These are phyloP conservation scores for Porphyrio hochstetteri DNA, from an alignment of 2,113 vertebrate species.

Conservation along the genomic window DNA sequence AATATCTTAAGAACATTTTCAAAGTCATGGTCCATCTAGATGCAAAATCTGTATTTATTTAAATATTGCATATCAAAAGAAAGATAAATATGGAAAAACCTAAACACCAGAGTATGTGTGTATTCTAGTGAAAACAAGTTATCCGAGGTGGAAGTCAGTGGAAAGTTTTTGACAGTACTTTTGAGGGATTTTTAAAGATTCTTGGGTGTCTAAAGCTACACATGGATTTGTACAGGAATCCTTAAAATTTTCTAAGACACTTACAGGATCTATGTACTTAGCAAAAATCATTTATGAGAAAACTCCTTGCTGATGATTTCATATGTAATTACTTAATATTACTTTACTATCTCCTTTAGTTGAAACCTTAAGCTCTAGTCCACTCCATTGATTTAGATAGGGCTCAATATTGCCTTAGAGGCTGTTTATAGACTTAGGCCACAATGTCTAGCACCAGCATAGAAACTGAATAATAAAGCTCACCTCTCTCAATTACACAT, in stretches of 20 bases:
- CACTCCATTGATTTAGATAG: background rate
- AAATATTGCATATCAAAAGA: slow-evolving; percentile 38
- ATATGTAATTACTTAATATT: background rate
- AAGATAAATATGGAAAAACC: slow-evolving; percentile 33
- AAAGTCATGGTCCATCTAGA: slow-evolving; percentile 20
- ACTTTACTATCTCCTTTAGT: background rate
- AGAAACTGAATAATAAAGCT: background rate
- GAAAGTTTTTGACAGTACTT: background rate
- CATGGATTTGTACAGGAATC: background rate
- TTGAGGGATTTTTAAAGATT: background rate
- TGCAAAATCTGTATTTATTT: slow-evolving; percentile 66
- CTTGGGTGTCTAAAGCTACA: background rate
- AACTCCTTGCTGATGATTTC: background rate
- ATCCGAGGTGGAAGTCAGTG: background rate
- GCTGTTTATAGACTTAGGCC: background rate
- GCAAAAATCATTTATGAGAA: background rate
- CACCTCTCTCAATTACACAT: background rate
- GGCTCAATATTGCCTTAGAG: background rate
- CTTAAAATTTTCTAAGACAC: background rate
- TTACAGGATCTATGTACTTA: background rate
- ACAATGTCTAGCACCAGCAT: background rate
- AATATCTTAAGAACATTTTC: slow-evolving; percentile 36
- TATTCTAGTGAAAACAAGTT: slow-evolving; percentile 19
- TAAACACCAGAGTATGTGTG: background rate
- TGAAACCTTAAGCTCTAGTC: background rate